phyloP scores from a whole-genome alignment of 2,888 invertebrate genomes.

The Chrysolina haemoptera region DNA sequence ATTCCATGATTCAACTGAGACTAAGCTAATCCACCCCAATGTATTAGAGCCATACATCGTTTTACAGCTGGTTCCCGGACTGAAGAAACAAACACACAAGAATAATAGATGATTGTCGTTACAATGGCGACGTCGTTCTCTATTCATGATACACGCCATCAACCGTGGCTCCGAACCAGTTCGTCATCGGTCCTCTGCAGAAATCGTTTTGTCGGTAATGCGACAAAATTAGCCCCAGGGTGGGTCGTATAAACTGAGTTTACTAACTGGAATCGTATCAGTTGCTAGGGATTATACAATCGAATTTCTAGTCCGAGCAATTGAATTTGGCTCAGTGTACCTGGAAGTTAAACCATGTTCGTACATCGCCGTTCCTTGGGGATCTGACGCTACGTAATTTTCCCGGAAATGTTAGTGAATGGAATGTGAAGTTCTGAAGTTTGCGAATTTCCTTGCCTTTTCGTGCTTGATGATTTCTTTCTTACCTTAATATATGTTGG shows the following conservation, averaged over 20 bases:
- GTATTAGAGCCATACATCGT: not conserved
- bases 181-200: constrained; percentile 20
- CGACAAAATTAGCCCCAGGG: not conserved
- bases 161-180: constrained; percentile 29
- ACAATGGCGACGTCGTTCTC: constrained; percentile 23
- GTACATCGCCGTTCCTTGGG: not conserved
- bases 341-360: not conserved
- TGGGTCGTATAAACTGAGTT: not conserved
- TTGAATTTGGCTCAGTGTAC: not conserved
- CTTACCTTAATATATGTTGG: too few relatives aligned
- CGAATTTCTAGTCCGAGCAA: not conserved
- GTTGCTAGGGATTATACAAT: constrained; percentile 6
- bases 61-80: not conserved
- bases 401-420: not conserved
- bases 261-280: constrained; percentile 1
- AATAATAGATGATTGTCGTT: constrained; percentile 1
- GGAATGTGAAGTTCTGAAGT: not conserved
- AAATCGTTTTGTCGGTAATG: constrained; percentile 1
- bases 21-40: not conserved
- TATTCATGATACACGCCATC: constrained; percentile 39
- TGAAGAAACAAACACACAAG: not conserved
- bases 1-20: too few relatives aligned
- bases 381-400: not conserved
- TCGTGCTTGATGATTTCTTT: not conserved
- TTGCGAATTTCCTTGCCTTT: not conserved